Conservation (phyloP, 2,797 vertebrate species). For the Oryzias sinensis region DNA sequence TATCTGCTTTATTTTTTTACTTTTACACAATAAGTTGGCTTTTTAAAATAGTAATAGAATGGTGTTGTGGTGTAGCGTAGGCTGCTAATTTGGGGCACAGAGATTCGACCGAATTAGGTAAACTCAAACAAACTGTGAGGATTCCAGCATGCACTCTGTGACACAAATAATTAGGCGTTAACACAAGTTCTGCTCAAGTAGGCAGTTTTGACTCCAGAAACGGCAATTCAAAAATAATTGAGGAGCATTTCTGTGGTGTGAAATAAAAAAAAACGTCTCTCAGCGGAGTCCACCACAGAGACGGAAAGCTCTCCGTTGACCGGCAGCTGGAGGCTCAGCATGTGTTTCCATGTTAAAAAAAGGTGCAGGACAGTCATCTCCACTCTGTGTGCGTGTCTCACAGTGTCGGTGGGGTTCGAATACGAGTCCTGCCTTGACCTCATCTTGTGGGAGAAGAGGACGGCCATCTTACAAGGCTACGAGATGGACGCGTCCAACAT, state of each 20-base stretch:
- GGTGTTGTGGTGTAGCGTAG: too few species aligned
- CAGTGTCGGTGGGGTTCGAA: slow-evolving; percentile 97
- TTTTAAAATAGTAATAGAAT: too few species aligned
- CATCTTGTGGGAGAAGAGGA: slow-evolving; percentile 96
- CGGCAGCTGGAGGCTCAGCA: background rate
- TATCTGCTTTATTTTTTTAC: too few species aligned
- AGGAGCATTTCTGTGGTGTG: too few species aligned
- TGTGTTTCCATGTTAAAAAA: background rate
- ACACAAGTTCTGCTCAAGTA: too few species aligned
- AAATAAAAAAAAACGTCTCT: too few species aligned
- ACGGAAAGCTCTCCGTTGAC: background rate
- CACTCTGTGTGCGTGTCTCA: slow-evolving; percentile 11
- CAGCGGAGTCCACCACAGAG: background rate
- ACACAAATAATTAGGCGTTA: background rate
- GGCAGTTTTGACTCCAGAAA: too few species aligned
- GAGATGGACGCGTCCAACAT: slow-evolving; percentile 96
- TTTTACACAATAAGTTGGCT: too few species aligned
- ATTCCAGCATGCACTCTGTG: background rate
- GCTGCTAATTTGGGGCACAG: too few species aligned
- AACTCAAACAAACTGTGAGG: background rate
- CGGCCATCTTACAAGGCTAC: slow-evolving; percentile 90
- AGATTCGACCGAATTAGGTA: too few species aligned
- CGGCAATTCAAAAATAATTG: too few species aligned
- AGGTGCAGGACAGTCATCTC: background rate
- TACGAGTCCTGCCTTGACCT: slow-evolving; percentile 97